Base-by-base conservation (phyloP, 2,797 vertebrate genomes). In the Lagodon rhomboides region DNA sequence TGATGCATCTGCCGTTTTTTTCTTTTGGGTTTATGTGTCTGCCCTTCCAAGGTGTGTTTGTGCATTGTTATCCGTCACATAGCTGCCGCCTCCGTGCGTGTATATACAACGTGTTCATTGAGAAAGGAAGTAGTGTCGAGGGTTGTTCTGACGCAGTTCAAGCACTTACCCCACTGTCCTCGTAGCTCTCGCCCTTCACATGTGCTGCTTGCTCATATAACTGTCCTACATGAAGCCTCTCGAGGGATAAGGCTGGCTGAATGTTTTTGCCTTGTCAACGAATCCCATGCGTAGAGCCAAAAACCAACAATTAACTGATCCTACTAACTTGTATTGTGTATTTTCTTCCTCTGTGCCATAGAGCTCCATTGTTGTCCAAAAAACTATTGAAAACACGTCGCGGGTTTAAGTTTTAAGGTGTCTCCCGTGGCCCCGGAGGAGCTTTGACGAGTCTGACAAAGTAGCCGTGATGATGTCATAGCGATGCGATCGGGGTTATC, bases 41-140 rank as follows among this genome's bases (percentile, higher is more conserved):
- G 62, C 87, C 56, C 64, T 41, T 82, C 27, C 73, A 51, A 63
- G 50, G 59, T 75, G 72, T 83, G 80, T 83, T 83, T 6, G 58
- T 84, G 74, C 64, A 44, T 80, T 83, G 46, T 72, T 25, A 18
- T 53, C 60, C n/a, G 25, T 77, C 61, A 30, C 68, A 80, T 72
- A 84, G 81, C 83, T 51, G 83, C 74, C 68, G 51, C 69, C 71
- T 83, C 23, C 82, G 72, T 83, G 84, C 80, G 77, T 80, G 55
- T 83, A 59, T 11, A 65, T 82, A 83, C 69, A 56, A 70, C 30
- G 73, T 85, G 76, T 83, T 50, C 71, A 47, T 25, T 59, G 67
- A 75, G 44, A 72, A 77, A 76, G 61, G 84, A 91, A 79, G 65
- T 88, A 83, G 79, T 70, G 49, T 77, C 70, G 70, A 80, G 75